These are phyloP conservation scores for Caenorhabditis sulstoni DNA, from an alignment of 2,888 invertebrate species.

Conservation along the genomic window DNA sequence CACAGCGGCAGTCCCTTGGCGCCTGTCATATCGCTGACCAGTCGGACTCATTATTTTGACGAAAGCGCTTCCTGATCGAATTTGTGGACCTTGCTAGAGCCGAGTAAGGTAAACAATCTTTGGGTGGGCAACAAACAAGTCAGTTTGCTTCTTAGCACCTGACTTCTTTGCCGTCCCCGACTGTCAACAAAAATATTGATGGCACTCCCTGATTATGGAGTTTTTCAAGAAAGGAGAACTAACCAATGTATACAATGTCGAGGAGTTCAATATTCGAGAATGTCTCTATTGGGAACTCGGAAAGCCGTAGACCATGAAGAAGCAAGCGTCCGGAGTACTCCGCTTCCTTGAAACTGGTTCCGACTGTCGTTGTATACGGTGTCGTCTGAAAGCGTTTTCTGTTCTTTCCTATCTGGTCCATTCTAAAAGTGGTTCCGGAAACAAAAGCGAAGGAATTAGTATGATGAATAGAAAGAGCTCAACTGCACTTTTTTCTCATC, in stretches of 20 bases:
- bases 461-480: conserved; percentile 41
- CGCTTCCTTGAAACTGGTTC: conserved; percentile 55
- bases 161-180: conserved; percentile 5
- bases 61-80: conserved; percentile 24
- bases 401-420: not conserved
- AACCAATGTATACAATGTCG: conserved; percentile 59
- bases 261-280: conserved; percentile 52
- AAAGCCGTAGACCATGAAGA: conserved; percentile 51
- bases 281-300: conserved; percentile 54
- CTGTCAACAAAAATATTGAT: conserved; percentile 15
- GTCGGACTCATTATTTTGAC: conserved; percentile 9
- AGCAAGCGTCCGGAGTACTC: conserved; percentile 56
- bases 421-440: conserved; percentile 7
- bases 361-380: conserved; percentile 54
- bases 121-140: conserved; percentile 14
- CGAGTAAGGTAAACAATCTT: conserved; percentile 28
- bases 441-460: conserved; percentile 35
- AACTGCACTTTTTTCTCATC: conserved; percentile 45
- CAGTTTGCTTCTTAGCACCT: conserved; percentile 2
- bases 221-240: not conserved
- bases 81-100: not conserved
- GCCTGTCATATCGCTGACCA: not conserved
- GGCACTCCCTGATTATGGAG: not conserved
- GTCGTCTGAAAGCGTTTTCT: conserved; percentile 33
- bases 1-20: not conserved